Evolutionary conservation across 2,113 vertebrate genomes (phyloP), one percentile per base, ranked within the genome.

Genomic region (Paratilapia polleni): DNA sequence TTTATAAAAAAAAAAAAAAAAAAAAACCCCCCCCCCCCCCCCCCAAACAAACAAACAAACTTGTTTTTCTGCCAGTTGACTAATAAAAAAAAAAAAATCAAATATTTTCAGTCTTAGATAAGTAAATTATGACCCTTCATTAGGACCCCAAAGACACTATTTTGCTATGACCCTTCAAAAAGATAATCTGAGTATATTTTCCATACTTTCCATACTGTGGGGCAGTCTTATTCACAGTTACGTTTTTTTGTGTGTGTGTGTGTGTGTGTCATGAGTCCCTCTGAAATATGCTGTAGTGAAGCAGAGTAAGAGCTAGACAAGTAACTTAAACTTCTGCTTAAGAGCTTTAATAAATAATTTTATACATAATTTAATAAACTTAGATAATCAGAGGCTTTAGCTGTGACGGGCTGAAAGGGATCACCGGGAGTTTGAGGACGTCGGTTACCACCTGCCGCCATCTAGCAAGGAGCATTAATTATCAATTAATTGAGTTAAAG

Each of bases 51-150:
- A n/a, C n/a, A n/a, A n/a, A n/a, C n/a, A n/a, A n/a, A n/a, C n/a
- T n/a, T n/a, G n/a, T 2, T 6, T 3, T 19, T 1, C 0, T 12
- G 17, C 10, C 19, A 47, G 26, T 8, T 68, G 14, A 47, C 17
- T 15, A 26, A 28, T 47, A 47, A 24, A 41, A 63, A 36, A 36
- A 2, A 0, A 1, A n/a, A 12, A 31, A 31, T 31, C n/a, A n/a
- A n/a, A n/a, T n/a, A 13, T 38, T 64, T 64, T 34, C n/a, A 22
- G 24, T 47, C 15, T 43, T 17, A 66, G n/a, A 17, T 24, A 68
- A 68, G 22, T 47, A 10, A 68, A 22, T 47, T 43, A 43, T 43
- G 36, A 68, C 24, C 24, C 43, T 68, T 68, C 64, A 47, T 68
- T 68, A 68, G 38, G 38, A 41, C 38, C 38, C 10, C 38, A 41